Evolutionary conservation across 2,888 invertebrate species (phyloP), one percentile per base, ranked within the genome.

Genomic region (Rhamnusium bicolor): DNA sequence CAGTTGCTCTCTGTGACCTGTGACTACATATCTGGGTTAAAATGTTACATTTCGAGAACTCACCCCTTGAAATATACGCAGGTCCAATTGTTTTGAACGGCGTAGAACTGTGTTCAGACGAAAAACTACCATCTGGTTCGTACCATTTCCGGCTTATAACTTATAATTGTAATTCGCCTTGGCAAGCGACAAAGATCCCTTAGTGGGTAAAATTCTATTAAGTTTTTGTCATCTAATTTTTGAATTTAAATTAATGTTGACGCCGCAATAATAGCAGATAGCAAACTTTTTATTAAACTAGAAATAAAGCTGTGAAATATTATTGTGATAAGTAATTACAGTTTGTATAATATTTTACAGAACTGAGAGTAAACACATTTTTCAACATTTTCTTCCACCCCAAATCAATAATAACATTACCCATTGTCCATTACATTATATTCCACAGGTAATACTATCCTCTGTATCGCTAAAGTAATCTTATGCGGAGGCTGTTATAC

Each of bases 71-170:
- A 21, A 32, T 32, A 8, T 18, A 16, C 19, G 16, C 58, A 18
- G 16, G 16, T n/a, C 40, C 32, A 18, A 58, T 32, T 58, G 29
- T 29, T 58, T 32, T 32, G 58, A 58, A 58, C 18, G 32, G 32
- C 29, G 32, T 54, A 18, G 18, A 58, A 58, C 21, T 16, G 19
- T 19, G 53, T 24, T 19, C n/a, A n/a, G n/a, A 40, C n/a, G 40
- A 40, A n/a, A 40, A 10, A n/a, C 40, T 21, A 58, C 18, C 58
- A 58, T 58, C 32, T 58, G 58, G 16, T 18, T 16, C 29, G 18
- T 32, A 58, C 58, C 18, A 58, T 32, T 58, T 58, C 58, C 58
- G 58, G 19, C 18, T 58, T 32, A n/a, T n/a, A n/a, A n/a, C n/a
- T 14, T 19, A n/a, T 24, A 7, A 27, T 14, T 56, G n/a, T 12